Evolutionary conservation across 2,113 vertebrate genomes (phyloP), one percentile per base, ranked within the genome.

Genomic region (Nothoprocta perdicaria): DNA sequence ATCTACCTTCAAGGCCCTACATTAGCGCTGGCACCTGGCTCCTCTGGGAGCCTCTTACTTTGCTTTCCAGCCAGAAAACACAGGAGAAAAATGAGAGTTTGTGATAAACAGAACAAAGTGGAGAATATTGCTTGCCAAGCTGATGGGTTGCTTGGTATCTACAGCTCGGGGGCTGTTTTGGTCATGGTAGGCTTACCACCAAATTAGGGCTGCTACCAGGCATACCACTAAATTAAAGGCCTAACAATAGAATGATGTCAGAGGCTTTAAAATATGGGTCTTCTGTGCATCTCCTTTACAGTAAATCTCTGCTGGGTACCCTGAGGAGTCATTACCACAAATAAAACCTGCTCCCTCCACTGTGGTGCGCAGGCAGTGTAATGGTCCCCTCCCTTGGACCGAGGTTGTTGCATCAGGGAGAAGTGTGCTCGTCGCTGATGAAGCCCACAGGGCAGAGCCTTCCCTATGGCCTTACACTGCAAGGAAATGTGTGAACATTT

Each of bases 31-130:
- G 10, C 45, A 46, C 24, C 0, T 0, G 8, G 12, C 10, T 81
- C 71, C 67, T 60, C 1, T 2, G 45, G 40, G 62, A 73, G 9
- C 11, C 0, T 0, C 9, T 65, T 12, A 2, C 29, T 2, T 19
- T 35, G 21, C 21, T 84, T 68, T 76, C 45, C n/a, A 86, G 50
- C 14, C 41, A 43, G 43, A 84, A 86, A 79, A 78, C 43, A 23
- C 29, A 9, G 31, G 72, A 53, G 12, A 22, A n/a, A 48, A 73
- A 35, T 0, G 1, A 81, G 40, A 61, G 68, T 33, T 53, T 71
- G 46, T 65, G 24, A 89, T 31, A 15, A 52, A 66, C 21, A 29
- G 43, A 84, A 57, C 5, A 7, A 68, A 65, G 6, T 8, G 21
- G 6, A 8, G 23, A 90, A 62, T 43, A 46, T 38, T n/a, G 12